A percentile compares a stretch with the other conserved stretches of the same genome.
Evolutionary conservation across 1,140 invertebrate genomes (phyloP).

Genomic region (Callitettix versicolor): DNA sequence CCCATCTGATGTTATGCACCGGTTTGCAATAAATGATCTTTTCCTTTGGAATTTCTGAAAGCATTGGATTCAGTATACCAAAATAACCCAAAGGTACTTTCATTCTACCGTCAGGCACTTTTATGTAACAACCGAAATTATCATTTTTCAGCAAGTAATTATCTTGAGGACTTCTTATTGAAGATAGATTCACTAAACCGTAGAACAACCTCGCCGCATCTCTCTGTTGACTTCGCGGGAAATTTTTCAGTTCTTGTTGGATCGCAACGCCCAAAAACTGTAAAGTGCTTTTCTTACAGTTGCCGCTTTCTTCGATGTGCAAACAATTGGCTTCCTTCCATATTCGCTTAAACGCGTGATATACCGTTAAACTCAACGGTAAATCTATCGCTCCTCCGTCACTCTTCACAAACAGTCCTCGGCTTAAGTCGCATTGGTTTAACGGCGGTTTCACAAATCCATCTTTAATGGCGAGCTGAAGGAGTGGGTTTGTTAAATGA

Average conservation of each 20-base stretch:
- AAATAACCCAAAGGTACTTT: constrained; percentile 50
- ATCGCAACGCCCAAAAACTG: constrained; percentile 10
- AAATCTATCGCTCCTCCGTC: constrained; percentile 51
- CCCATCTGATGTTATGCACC: constrained; percentile 49
- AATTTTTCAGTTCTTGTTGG: constrained; percentile 13
- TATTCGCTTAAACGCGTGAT: constrained; percentile 50
- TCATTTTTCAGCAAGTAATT: background rate
- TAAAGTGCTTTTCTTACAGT: background rate
- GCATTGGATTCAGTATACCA: constrained; percentile 47
- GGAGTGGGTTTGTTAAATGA: constrained; percentile 52
- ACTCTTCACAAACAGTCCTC: constrained; percentile 48
- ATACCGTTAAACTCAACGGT: constrained; percentile 46
- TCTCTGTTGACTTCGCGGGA: constrained; percentile 13
- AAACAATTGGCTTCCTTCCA: constrained; percentile 45
- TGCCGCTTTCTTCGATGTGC: background rate
- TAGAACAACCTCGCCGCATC: constrained; percentile 15
- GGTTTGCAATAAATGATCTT: constrained; percentile 46
- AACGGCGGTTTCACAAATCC: constrained; percentile 42
- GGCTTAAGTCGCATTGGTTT: constrained; percentile 36
- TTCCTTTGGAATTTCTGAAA: constrained; percentile 45
- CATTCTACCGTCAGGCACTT: constrained; percentile 51
- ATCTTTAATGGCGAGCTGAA: constrained; percentile 51
- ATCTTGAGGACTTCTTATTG: background rate
- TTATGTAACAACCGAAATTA: constrained; percentile 13
- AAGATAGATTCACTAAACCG: constrained; percentile 1